Base-by-base conservation (phyloP, 2,113 vertebrate species). In the Hippopotamus amphibius region DNA sequence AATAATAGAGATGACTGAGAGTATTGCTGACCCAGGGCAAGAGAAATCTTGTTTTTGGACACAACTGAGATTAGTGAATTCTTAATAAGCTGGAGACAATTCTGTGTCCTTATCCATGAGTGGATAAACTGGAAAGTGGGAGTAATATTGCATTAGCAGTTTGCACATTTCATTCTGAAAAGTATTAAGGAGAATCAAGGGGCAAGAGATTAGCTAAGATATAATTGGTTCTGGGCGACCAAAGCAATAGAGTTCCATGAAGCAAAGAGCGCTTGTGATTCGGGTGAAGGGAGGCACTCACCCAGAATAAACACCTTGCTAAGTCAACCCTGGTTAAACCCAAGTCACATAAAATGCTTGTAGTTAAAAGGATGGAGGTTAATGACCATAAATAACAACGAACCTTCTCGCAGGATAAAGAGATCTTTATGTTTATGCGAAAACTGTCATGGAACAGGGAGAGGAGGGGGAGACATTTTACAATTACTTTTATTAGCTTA, bases 221-320 rank as follows among this genome's bases (percentile, higher is more conserved):
- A 77, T 79, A 97, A 97, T 97, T 97, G 93, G 81, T 91, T 97
- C 72, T 88, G 37, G 71, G 37, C 74, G 68, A 71, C 24, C 90
- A 90, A 97, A 86, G 85, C 71, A 86, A 95, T 95, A 71, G 66
- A 93, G 33, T 57, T 97, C 66, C 43, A 53, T 94, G 95, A 96
- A 96, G 85, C 91, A 97, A 86, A 91, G n/a, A 81, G 26, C 53
- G 57, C 33, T 95, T 61, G 61, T 79, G 71, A 77, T 82, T 97
- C 53, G 11, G 59, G n/a, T 79, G 72, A 96, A 79, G 50, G 24
- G 12, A 50, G 59, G 59, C 7, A 13, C 19, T 96, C 91, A 96
- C 68, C 97, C 85, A 74, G 88, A 96, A 94, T 93, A 88, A 97
- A 96, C 72, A 55, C 71, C 30, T 93, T 97, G 88, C n/a, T 95